Evolutionary conservation across 1,140 invertebrate species (phyloP).

Genomic region (Whitmania pigra): DNA sequence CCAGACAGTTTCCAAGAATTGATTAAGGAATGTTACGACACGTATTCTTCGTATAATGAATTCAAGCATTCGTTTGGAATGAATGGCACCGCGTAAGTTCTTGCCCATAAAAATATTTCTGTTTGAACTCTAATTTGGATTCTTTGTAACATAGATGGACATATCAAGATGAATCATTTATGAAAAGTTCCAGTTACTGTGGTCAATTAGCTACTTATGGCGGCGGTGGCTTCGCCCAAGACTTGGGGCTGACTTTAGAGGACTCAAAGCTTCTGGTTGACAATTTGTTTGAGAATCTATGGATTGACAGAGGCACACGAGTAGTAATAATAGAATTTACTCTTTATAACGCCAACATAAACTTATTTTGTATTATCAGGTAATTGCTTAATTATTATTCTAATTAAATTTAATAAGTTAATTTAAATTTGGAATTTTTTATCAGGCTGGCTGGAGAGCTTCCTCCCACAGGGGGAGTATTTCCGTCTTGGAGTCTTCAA

Average conservation of each 20-base stretch:
- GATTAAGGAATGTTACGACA: conserved; percentile 52
- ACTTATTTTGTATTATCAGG: conserved; percentile 37
- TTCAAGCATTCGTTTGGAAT: conserved; percentile 44
- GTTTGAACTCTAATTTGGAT: neutral
- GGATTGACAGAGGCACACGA: conserved; percentile 56
- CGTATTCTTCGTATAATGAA: conserved; percentile 46
- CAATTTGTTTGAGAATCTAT: conserved; percentile 50
- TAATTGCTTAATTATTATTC: neutral
- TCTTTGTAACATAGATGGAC: conserved; percentile 38
- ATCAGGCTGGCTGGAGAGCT: conserved; percentile 48
- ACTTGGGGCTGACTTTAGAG: conserved; percentile 41
- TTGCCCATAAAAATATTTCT: too few species aligned
- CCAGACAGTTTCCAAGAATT: conserved; percentile 49
- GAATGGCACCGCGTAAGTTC: conserved; percentile 35
- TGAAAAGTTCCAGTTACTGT: conserved; percentile 43
- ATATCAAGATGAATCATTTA: conserved; percentile 39
- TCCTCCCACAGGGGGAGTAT: conserved; percentile 20
- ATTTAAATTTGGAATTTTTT: neutral
- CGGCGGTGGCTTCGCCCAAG: conserved; percentile 40
- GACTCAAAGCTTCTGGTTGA: conserved; percentile 43
- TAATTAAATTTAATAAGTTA: neutral
- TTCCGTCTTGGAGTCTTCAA: conserved; percentile 16
- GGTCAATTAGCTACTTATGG: conserved; percentile 51
- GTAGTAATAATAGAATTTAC: conserved; percentile 60
- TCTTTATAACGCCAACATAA: conserved; percentile 61